Base-by-base conservation (phyloP, 2,797 vertebrate genomes). In the Neosilurus hyrtlii region DNA sequence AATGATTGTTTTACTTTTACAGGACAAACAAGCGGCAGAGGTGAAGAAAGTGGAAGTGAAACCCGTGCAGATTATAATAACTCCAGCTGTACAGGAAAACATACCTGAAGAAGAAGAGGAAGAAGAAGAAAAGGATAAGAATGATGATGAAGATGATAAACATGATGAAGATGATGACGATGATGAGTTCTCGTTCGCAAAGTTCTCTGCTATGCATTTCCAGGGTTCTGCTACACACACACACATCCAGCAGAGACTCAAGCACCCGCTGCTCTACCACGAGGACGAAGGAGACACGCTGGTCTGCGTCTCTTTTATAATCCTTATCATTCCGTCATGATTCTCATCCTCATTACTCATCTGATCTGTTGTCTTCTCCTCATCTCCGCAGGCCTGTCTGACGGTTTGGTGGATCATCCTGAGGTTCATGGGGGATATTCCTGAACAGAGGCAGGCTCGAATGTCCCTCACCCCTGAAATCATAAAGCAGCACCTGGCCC, bases 361-460 rank as follows among this genome's bases (percentile, higher is more conserved):
- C 56, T 70, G 11, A 65, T 3, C n/a, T 26, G 1, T 57, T 26
- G 0, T 67, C 18, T 20, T 43, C 2, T 62, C 16, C 20, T 71
- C 5, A 22, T 68, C 24, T 83, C 52, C 1, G 20, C 87, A 99
- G 98, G 95, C 95, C 0, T 96, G 96, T 83, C 89, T 96, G 71
- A 94, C 94, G 0, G 90, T 97, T 9, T 99, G 95, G 94, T 94
- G 92, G 90, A 93, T 96, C 85, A 97, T 99, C 86, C 85, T 98
- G 89, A 95, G 96, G 81, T 99, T 96, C 92, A 99, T 99, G 97
- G 97, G 94, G 6, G 98, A 99, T 87, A 88, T 97, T 26, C 94
- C 95, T 0, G 98, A 99, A 84, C 96, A 95, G 1, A 92, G 85
- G 73, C 81, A 92, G 16, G 85, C 80, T 52, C 26, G 85, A 0